phyloP scores from a whole-genome alignment of 2,888 invertebrate species.

The Pterostichus niger region DNA sequence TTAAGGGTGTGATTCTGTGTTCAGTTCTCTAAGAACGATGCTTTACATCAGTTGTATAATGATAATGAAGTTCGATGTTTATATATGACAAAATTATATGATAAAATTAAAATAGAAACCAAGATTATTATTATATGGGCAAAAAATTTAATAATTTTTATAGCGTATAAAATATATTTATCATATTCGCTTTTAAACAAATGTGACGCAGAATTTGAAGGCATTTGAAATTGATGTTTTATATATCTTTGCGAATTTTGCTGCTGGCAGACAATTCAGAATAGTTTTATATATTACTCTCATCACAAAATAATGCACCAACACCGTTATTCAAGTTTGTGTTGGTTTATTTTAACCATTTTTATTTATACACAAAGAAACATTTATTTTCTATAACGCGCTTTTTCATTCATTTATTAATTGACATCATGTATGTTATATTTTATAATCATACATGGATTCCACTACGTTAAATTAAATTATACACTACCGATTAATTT shows the following conservation, averaged over 20 bases:
- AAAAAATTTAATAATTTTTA: slow-evolving; percentile 57
- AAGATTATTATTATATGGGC: slow-evolving; percentile 64
- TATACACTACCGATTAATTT: too few relatives aligned
- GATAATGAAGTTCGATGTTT: slow-evolving; percentile 65
- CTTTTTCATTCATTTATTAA: too few relatives aligned
- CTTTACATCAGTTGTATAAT: slow-evolving; percentile 65
- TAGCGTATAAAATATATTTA: slow-evolving; percentile 64
- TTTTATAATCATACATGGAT: too few relatives aligned
- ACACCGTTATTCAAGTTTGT: too few relatives aligned
- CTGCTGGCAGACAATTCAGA: slow-evolving; percentile 41
- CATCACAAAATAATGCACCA: too few relatives aligned
- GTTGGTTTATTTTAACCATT: too few relatives aligned
- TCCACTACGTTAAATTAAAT: too few relatives aligned
- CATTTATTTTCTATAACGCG: too few relatives aligned
- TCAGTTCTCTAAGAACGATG: slow-evolving; percentile 65
- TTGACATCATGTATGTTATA: too few relatives aligned
- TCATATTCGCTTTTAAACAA: slow-evolving; percentile 59
- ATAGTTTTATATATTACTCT: not conserved
- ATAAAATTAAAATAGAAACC: slow-evolving; percentile 59
- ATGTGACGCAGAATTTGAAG: slow-evolving; percentile 47
- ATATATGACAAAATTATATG: slow-evolving; percentile 64
- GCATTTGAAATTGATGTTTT: slow-evolving; percentile 34
- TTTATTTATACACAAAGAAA: too few relatives aligned
- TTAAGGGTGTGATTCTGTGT: slow-evolving; percentile 64
- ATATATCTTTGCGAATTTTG: slow-evolving; percentile 48